These are phyloP conservation scores for Coilia nasus DNA, from an alignment of 2,797 vertebrate species.

Conservation along the genomic window DNA sequence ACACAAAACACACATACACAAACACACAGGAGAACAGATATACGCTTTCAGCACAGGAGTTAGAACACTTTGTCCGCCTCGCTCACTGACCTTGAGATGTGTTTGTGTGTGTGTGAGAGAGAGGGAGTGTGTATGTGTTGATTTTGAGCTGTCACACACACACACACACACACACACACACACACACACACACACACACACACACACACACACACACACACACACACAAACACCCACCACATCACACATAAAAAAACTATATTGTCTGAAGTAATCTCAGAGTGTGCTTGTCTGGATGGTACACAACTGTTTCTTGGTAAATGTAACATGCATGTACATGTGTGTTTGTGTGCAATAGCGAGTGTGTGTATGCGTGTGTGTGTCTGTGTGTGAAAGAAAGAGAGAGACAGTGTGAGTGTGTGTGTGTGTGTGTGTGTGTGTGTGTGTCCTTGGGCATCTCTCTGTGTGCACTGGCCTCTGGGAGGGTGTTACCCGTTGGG, in stretches of 20 bases:
- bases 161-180: background rate
- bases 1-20: background rate
- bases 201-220: background rate
- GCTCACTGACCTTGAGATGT: background rate
- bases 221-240: too few species aligned
- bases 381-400: too few species aligned
- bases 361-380: too few species aligned
- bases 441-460: background rate
- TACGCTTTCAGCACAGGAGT: background rate
- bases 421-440: too few species aligned
- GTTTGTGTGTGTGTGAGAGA: background rate
- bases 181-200: background rate
- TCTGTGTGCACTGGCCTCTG: background rate
- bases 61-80: background rate
- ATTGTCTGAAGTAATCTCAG: background rate
- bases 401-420: too few species aligned
- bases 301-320: background rate
- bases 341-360: background rate
- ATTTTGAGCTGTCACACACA: background rate
- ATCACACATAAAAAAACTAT: too few species aligned
- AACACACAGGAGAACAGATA: background rate
- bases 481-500: background rate
- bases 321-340: background rate
- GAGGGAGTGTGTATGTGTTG: background rate
- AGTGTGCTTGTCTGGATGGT: background rate